Evolutionary conservation across 2,888 invertebrate genomes (phyloP).

Genomic region (Vannuccia rotundouncinata): DNA sequence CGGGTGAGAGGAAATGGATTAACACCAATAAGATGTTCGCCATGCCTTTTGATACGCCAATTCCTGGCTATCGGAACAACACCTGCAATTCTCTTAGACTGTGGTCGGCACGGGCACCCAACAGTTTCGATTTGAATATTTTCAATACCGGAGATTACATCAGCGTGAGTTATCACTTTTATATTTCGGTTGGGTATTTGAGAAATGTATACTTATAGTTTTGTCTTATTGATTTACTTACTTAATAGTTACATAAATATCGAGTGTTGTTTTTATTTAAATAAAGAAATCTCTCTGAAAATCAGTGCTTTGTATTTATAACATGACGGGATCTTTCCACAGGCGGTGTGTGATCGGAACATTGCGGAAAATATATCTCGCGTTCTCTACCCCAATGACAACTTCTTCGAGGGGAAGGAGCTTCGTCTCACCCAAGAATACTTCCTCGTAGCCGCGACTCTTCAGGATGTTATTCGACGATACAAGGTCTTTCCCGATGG

Average conservation of each 20-base stretch:
- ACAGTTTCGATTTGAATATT: constrained; percentile 53
- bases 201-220: too few relatives aligned
- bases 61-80: constrained; percentile 95
- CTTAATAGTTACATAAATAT: too few relatives aligned
- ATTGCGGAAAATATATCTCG: constrained; percentile 93
- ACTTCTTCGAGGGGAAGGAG: constrained; percentile 81
- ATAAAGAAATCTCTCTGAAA: too few relatives aligned
- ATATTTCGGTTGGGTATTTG: too few relatives aligned
- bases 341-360: constrained; percentile 95
- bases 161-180: too few relatives aligned
- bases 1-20: constrained; percentile 72
- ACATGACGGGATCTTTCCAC: constrained; percentile 49
- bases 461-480: constrained; percentile 88
- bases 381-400: constrained; percentile 97
- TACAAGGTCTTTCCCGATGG: constrained; percentile 86
- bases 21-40: constrained; percentile 91
- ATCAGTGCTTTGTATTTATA: not conserved
- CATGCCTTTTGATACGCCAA: constrained; percentile 96
- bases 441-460: constrained; percentile 94
- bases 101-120: constrained; percentile 94
- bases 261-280: too few relatives aligned
- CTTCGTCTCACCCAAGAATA: constrained; percentile 96
- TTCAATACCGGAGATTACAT: constrained; percentile 98
- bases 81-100: constrained; percentile 91
- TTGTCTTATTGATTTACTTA: too few relatives aligned